phyloP scores from a whole-genome alignment of 1,140 invertebrate genomes.

The Lepidotrigona ventralis region DNA sequence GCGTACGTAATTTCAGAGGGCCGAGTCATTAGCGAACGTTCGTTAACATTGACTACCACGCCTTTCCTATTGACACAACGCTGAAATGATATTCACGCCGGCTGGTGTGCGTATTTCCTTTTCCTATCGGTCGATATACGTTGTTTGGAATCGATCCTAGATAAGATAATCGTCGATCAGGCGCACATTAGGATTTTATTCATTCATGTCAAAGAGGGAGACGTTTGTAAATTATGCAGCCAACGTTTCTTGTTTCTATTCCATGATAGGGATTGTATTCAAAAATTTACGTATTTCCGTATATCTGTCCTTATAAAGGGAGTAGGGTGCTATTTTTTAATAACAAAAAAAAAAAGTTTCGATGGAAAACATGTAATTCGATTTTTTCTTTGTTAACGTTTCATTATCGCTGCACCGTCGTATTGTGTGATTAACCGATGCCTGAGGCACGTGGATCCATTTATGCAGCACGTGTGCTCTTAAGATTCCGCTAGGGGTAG shows the following conservation, averaged over 20 bases:
- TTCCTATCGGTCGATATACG: constrained; percentile 9
- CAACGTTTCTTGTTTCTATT: not conserved
- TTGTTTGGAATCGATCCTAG: not conserved
- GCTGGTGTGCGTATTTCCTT: not conserved
- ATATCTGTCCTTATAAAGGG: not conserved
- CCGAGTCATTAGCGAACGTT: constrained; percentile 50
- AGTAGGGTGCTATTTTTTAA: not conserved
- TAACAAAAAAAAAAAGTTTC: no score
- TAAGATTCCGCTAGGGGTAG: constrained; percentile 21
- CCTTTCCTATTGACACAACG: not conserved
- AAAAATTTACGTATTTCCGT: not conserved
- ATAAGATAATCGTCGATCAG: constrained; percentile 24
- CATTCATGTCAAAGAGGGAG: not conserved
- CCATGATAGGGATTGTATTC: not conserved
- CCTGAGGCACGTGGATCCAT: constrained; percentile 36
- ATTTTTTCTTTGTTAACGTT: not conserved
- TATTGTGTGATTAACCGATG: not conserved
- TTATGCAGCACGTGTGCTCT: constrained; percentile 43
- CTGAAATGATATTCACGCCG: constrained; percentile 15
- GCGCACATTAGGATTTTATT: not conserved
- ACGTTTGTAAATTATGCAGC: not conserved
- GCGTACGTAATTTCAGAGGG: constrained; percentile 9
- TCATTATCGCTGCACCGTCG: not conserved
- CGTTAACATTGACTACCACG: constrained; percentile 35
- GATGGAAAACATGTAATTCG: not conserved